Evolutionary conservation across 2,797 vertebrate species (phyloP).

Genomic region (Anableps anableps): DNA sequence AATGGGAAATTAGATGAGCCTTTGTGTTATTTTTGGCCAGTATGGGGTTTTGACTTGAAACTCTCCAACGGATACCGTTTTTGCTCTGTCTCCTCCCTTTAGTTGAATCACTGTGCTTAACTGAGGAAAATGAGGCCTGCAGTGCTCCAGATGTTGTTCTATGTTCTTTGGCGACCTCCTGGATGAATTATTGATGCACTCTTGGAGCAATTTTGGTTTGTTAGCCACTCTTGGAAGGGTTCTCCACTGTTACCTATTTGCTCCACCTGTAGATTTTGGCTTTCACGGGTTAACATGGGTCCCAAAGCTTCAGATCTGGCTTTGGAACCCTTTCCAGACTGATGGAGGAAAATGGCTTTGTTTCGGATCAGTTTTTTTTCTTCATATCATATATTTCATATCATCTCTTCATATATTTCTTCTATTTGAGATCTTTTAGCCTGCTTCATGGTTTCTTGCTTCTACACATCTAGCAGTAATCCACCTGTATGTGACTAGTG

Average conservation of each 20-base stretch:
- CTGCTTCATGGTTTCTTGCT: not conserved
- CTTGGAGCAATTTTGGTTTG: not conserved
- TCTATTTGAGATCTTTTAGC: not conserved
- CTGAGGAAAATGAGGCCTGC: not conserved
- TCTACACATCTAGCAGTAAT: not conserved
- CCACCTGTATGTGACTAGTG: not conserved
- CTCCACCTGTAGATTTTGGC: not conserved
- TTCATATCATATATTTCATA: too few species aligned
- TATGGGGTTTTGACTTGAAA: not conserved
- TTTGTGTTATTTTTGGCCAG: not conserved
- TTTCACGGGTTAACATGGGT: not conserved
- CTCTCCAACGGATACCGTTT: not conserved
- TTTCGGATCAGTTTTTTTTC: conserved; percentile 1
- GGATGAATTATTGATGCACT: not conserved
- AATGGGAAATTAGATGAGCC: not conserved
- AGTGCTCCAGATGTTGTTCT: not conserved
- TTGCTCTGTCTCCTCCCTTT: not conserved
- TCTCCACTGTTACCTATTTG: not conserved
- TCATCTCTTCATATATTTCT: too few species aligned
- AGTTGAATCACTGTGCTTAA: not conserved
- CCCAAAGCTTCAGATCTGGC: not conserved
- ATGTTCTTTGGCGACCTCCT: not conserved
- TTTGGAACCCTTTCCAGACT: not conserved
- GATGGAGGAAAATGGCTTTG: not conserved
- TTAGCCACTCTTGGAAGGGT: not conserved